Base-by-base conservation (phyloP, 2,113 vertebrate species). In the Alligator sinensis region DNA sequence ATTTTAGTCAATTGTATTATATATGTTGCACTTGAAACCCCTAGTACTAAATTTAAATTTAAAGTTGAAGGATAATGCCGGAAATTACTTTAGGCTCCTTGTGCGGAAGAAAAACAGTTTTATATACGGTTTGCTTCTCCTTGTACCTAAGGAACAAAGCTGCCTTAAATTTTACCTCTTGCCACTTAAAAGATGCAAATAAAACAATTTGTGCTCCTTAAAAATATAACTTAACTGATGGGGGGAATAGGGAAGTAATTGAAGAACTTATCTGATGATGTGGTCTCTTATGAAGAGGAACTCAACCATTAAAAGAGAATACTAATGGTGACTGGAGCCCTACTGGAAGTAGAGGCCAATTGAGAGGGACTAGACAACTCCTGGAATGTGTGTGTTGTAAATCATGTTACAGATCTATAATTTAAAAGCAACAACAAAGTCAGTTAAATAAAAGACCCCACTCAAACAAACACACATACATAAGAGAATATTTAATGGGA, bases 241-340 rank as follows among this genome's bases (percentile, higher is more conserved):
- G 75, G 77, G 77, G 89, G 38, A 93, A 85, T 25, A 92, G 83
- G n/a, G 72, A 96, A 93, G 91, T 96, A 94, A 93, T 80, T 87
- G 75, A 92, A 95, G 92, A 97, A 94, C 3, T 62, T 91, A 94
- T 30, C 88, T 5, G 4, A 57, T 64, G 89, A 62, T 90, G 82
- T 89, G 77, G 86, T 87, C n/a, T 47, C 30, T 85, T 92, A 91
- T 89, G 80, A 86, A 90, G 90, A 91, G 59, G 88, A 92, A 68
- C 25, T 93, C 87, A 95, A 62, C 84, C 96, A 88, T 93, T 95
- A 97, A 89, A 92, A 87, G 76, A 85, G 80, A 93, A 80, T 2
- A 4, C 28, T 82, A 89, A 86, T 78, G 63, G 75, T 90, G 86
- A 85, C 83, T 95, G 70, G 61, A 95, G 28, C 6, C 77, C 55